A percentile compares a stretch with the other conserved stretches of the same genome.
Evolutionary conservation across 2,888 invertebrate species (phyloP).

Genomic region (Sisyra nigra): DNA sequence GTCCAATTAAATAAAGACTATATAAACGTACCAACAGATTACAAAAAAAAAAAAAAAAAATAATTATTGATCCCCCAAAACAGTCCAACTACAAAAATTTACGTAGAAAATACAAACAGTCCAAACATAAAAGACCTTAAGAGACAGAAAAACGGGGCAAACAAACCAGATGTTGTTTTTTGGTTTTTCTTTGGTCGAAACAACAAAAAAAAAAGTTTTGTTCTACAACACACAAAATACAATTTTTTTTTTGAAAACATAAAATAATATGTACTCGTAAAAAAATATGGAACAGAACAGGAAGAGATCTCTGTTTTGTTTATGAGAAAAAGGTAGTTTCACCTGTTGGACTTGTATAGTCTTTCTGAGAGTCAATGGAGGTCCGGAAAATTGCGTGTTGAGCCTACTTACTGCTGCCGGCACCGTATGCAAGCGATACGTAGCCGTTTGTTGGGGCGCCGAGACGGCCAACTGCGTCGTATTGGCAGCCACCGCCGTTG

Average conservation of each 20-base stretch:
- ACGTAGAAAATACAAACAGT: not conserved
- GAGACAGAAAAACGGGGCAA: not conserved
- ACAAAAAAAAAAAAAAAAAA: slow-evolving; percentile 3
- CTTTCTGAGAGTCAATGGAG: slow-evolving; percentile 43
- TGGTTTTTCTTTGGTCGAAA: not conserved
- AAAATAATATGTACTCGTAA: not conserved
- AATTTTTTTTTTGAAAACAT: not conserved
- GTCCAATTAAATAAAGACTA: slow-evolving; percentile 4
- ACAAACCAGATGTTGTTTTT: not conserved
- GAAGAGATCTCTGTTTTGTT: not conserved
- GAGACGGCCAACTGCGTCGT: slow-evolving; percentile 39
- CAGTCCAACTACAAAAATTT: too few relatives aligned
- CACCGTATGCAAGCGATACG: slow-evolving; percentile 71
- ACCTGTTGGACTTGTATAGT: slow-evolving; percentile 29
- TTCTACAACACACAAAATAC: not conserved
- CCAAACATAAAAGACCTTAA: not conserved
- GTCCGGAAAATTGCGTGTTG: slow-evolving; percentile 38
- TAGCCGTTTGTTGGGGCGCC: slow-evolving; percentile 38
- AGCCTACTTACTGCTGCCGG: slow-evolving; percentile 70
- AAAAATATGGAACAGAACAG: not conserved
- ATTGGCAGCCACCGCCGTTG: slow-evolving; percentile 27
- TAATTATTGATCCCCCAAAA: not conserved
- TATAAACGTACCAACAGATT: slow-evolving; percentile 7
- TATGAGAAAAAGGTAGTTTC: slow-evolving; percentile 17
- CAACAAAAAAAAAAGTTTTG: not conserved